Evolutionary conservation across 2,113 vertebrate genomes (phyloP), one percentile per base, ranked within the genome.

Genomic region (Nettapus auritus): DNA sequence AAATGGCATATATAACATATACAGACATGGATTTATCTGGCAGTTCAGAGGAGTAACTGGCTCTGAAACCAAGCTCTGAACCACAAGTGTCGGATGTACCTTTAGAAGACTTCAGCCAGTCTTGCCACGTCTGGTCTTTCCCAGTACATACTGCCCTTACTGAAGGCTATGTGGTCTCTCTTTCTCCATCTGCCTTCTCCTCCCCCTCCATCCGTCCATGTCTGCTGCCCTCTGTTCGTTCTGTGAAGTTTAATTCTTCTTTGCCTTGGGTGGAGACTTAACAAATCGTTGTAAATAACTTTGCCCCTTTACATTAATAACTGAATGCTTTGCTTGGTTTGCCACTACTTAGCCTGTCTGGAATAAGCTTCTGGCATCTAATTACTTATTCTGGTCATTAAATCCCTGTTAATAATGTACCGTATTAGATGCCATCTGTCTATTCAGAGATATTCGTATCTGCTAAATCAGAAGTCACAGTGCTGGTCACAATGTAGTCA

Each of bases 321-420:
- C 55, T 66, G 59, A 88, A 85, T 53, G 46, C 94, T 94, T 78
- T 82, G 71, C 62, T 66, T 87, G 55, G 40, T 85, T 88, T 85
- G 85, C 67, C 53, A 3, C 63, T 95, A 8, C 60, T 93, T 73
- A 85, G 70, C 53, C 62, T 88, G 85, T 29, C n/a, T 88, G 79
- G 63, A 95, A 36, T 40, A 66, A 94, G 71, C 67, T 95, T 44
- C 88, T 93, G 90, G 75, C 86, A 40, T 66, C 2, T 66, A 83
- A 59, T 93, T 77, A 75, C 75, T 91, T 73, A 87, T 73, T 83
- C 94, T 95, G 93, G 88, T 88, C 82, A 59, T 91, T 88, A 94
- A 93, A 90, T 82, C 23, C 18, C 71, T 74, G 50, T 29, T 77
- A 77, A 77, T 81, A 55, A 57, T 11, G 31, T n/a, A 31, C 59